Percentiles rank a stretch among this genome's conserved stretches.
These are phyloP conservation scores for Caenorhabditis latens DNA, from an alignment of 1,140 invertebrate species.

Conservation along the genomic window DNA sequence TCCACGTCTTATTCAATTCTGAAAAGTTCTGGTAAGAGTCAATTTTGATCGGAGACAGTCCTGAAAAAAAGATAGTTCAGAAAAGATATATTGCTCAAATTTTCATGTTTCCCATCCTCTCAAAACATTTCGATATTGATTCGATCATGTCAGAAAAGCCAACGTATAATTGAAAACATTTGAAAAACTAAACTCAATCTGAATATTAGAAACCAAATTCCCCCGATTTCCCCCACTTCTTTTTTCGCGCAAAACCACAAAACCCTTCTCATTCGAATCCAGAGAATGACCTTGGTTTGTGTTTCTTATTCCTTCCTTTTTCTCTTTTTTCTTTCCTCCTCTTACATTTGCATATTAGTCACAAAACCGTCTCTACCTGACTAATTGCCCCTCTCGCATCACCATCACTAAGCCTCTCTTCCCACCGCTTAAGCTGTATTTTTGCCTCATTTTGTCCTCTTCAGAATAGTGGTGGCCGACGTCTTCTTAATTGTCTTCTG, in stretches of 20 bases:
- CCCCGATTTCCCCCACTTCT: background rate
- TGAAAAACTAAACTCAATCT: no score
- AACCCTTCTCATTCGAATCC: background rate
- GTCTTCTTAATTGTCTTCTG: no score
- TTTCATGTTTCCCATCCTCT: no score
- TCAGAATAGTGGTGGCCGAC: background rate
- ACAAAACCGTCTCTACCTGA: slow-evolving; percentile 32
- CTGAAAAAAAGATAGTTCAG: no score
- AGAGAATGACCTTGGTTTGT: slow-evolving; percentile 14
- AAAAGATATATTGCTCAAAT: no score
- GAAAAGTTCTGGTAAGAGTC: no score
- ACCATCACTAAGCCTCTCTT: background rate
- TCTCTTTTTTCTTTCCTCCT: background rate
- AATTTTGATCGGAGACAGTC: no score
- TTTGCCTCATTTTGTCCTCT: background rate
- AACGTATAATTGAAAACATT: no score
- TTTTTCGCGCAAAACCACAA: background rate
- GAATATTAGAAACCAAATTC: background rate
- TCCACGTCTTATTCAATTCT: no score
- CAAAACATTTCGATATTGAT: no score
- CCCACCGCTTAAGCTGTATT: background rate
- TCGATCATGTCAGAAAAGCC: no score
- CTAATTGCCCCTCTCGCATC: slow-evolving; percentile 37
- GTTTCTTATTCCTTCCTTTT: background rate
- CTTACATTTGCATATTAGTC: slow-evolving; percentile 50